Conservation (phyloP, 2,797 vertebrate genomes). For the Taeniopygia guttata region DNA sequence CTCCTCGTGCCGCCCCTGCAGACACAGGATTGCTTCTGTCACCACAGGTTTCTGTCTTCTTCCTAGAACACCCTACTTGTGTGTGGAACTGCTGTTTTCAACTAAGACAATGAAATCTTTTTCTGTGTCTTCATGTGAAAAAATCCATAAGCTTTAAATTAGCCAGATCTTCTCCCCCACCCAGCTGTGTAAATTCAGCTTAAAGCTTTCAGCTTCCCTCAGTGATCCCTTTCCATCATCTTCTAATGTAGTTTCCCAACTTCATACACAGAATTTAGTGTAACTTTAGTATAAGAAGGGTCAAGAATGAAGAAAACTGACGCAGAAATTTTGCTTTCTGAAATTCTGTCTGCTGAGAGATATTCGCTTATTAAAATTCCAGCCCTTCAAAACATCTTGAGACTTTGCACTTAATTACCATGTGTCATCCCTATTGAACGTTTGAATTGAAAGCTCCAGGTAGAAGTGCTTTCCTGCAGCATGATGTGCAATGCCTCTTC, state of each 20-base stretch:
- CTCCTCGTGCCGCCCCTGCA: neutral
- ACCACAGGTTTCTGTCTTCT: neutral
- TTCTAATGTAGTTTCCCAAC: neutral
- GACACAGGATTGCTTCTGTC: neutral
- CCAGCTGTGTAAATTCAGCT: neutral
- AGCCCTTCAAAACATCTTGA: neutral
- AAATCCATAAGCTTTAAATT: neutral
- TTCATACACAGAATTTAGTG: neutral
- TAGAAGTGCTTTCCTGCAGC: neutral
- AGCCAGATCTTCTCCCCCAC: neutral
- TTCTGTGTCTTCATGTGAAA: neutral
- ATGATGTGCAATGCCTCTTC: neutral
- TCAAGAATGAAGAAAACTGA: neutral
- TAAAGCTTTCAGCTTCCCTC: neutral
- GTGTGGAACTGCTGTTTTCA: neutral
- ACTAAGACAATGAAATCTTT: neutral
- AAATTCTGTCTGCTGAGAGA: neutral
- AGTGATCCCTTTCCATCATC: neutral
- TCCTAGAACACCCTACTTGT: neutral
- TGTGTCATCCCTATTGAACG: neutral
- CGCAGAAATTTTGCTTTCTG: neutral
- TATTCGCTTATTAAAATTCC: slow-evolving; percentile 1
- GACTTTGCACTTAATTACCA: slow-evolving; percentile 5
- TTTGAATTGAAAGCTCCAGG: neutral
- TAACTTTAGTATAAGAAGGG: neutral